A percentile compares a stretch with the other conserved stretches of the same genome.
These are phyloP conservation scores for Poeciliopsis prolifica DNA, from an alignment of 2,113 vertebrate genomes.

Conservation along the genomic window DNA sequence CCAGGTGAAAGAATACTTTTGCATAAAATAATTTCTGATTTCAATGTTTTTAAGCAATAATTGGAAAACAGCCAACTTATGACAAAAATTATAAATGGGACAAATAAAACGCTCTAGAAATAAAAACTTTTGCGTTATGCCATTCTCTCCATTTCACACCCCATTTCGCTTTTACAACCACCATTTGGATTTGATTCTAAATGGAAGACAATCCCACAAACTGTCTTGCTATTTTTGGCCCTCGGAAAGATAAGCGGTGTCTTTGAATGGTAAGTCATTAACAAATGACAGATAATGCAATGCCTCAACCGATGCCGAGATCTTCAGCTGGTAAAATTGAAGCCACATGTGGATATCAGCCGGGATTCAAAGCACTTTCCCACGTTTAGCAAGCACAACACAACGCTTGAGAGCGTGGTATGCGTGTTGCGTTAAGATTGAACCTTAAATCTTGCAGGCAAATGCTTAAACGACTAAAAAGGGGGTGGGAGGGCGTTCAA, in stretches of 20 bases:
- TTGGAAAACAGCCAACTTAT: not conserved
- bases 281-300: constrained; percentile 74
- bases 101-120: not conserved
- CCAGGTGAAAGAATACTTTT: not conserved
- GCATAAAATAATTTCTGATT: not conserved
- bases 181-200: constrained; percentile 67
- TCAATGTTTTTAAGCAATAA: not conserved
- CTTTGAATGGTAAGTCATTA: constrained; percentile 69
- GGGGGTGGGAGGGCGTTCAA: constrained; percentile 7
- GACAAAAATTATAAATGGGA: not conserved
- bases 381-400: constrained; percentile 58
- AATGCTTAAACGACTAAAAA: constrained; percentile 43
- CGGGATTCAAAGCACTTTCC: constrained; percentile 77
- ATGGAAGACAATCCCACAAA: constrained; percentile 70
- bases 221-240: constrained; percentile 67
- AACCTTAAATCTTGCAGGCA: constrained; percentile 50
- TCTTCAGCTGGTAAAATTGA: constrained; percentile 72
- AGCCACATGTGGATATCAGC: constrained; percentile 77
- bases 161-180: constrained; percentile 55
- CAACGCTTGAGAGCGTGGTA: constrained; percentile 40
- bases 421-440: constrained; percentile 61
- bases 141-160: constrained; percentile 40
- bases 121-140: constrained; percentile 11
- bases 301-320: constrained; percentile 55
- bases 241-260: constrained; percentile 68